These are phyloP conservation scores for Cassiopea xamachana DNA, from an alignment of 30 jellyfish, hydroid and myxozoan genomes.

Conservation along the genomic window DNA sequence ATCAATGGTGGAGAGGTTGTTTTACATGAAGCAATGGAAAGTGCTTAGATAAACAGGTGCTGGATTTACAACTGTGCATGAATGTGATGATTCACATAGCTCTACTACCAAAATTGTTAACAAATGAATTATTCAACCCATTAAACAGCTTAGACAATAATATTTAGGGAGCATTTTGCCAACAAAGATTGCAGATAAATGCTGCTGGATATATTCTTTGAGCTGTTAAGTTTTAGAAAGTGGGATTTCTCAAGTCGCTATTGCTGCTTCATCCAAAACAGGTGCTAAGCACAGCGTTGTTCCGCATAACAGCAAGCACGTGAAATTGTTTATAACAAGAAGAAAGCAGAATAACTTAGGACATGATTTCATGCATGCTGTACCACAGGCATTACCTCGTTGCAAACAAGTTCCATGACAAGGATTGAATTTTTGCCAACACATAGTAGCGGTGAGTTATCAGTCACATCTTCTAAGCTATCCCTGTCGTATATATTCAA, in stretches of 20 bases:
- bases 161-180: not conserved
- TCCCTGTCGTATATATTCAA: too few species aligned
- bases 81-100: not conserved
- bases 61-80: not conserved
- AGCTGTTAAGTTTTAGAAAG: not conserved
- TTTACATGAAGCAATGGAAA: not conserved
- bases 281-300: not conserved
- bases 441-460: too few species aligned
- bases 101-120: not conserved
- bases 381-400: too few species aligned
- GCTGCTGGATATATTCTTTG: too few species aligned
- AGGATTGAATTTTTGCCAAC: too few species aligned
- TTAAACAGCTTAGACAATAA: not conserved
- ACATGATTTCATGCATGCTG: not conserved
- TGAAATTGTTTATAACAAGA: not conserved
- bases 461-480: too few species aligned
- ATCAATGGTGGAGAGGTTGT: not conserved
- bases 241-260: not conserved
- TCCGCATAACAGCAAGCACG: not conserved
- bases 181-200: not conserved
- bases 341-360: not conserved
- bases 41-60: not conserved
- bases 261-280: not conserved
- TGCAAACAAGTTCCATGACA: too few species aligned
- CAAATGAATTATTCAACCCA: not conserved